phyloP scores from a whole-genome alignment of 2,113 vertebrate genomes.

The Myotis davidii region DNA sequence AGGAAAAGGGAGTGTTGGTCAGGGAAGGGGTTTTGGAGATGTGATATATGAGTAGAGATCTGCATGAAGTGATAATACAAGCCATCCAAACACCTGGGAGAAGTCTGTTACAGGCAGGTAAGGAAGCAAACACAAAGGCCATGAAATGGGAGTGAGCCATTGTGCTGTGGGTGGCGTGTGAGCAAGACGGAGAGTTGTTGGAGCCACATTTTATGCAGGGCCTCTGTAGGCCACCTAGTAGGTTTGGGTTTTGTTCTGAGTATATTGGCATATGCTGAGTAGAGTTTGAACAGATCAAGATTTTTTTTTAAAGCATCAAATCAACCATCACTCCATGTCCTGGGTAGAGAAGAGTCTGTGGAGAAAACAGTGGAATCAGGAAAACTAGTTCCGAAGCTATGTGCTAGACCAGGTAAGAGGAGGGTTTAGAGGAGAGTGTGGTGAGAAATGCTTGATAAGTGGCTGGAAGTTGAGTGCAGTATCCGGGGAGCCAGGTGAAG shows the following conservation, averaged over 20 bases:
- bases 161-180: neutral
- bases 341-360: neutral
- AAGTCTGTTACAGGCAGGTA: neutral
- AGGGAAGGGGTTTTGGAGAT: neutral
- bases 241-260: neutral
- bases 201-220: neutral
- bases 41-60: neutral
- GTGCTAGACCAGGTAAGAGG: neutral
- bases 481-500: neutral
- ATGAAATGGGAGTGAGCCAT: neutral
- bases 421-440: no score
- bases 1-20: neutral
- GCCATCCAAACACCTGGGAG: neutral
- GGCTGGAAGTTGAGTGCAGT: neutral
- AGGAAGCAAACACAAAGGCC: neutral
- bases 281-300: neutral
- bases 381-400: neutral
- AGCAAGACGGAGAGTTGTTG: neutral
- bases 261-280: neutral
- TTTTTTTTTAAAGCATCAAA: neutral
- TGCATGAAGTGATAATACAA: neutral
- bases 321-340: neutral
- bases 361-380: neutral
- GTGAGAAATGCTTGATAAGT: neutral
- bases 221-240: neutral